Conservation (phyloP, 1,140 invertebrate species). For the Apis cerana region DNA sequence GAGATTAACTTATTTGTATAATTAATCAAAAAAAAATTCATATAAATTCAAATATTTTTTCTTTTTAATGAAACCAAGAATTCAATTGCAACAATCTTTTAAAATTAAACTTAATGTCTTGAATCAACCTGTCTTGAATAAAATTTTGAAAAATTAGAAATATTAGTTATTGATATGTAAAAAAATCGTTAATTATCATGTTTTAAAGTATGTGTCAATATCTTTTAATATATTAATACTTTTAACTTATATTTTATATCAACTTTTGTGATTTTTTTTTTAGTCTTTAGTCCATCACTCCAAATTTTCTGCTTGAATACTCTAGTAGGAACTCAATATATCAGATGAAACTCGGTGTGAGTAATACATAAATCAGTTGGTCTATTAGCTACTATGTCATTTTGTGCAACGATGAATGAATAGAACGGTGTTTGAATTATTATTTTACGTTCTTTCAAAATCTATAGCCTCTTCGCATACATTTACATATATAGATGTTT, state of each 20-base stretch:
- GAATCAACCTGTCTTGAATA: no score
- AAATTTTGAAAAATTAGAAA: no score
- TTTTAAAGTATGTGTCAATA: no score
- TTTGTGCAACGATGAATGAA: constrained; percentile 73
- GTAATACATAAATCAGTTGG: constrained; percentile 74
- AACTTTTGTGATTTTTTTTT: no score
- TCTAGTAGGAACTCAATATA: constrained; percentile 27
- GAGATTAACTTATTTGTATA: no score
- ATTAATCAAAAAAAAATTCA: not conserved
- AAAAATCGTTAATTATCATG: no score
- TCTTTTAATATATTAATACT: no score
- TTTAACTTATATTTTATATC: no score
- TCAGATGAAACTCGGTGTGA: constrained; percentile 56
- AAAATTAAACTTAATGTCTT: no score
- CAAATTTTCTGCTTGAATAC: no score
- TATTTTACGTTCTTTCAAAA: constrained; percentile 62
- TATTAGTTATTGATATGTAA: no score
- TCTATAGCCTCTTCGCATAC: constrained; percentile 43
- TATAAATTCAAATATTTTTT: not conserved
- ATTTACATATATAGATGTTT: not conserved
- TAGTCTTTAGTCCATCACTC: no score
- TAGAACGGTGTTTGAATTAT: constrained; percentile 74
- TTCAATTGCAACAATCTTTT: not conserved
- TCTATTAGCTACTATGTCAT: constrained; percentile 74
- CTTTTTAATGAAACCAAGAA: not conserved